Conservation (phyloP, 1,140 invertebrate genomes). For the Carposina sasakii region DNA sequence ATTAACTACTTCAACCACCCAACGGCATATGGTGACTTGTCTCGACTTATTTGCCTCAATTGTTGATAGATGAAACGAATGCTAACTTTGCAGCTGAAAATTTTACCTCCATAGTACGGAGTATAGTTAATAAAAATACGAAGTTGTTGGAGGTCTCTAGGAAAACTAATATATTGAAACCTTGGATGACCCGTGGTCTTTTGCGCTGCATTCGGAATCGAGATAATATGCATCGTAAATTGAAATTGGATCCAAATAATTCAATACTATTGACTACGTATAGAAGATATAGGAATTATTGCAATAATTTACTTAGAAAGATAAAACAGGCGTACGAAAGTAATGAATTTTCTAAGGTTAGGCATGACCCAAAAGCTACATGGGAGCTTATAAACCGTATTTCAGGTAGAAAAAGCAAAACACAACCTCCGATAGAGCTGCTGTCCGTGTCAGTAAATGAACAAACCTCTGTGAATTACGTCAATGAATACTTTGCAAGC, state of each 20-base stretch:
- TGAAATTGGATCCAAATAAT: conserved; percentile 7
- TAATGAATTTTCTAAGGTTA: background rate
- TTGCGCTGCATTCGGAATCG: conserved; percentile 11
- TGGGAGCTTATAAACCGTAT: conserved; percentile 12
- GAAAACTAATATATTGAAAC: no score
- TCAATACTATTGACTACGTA: background rate
- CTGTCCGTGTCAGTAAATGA: background rate
- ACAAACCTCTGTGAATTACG: background rate
- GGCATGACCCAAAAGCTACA: conserved; percentile 7
- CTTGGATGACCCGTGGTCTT: conserved; percentile 17
- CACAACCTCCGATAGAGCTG: background rate
- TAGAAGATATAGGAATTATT: conserved; percentile 14
- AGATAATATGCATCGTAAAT: conserved; percentile 11
- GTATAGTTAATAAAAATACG: no score
- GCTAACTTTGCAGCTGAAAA: no score
- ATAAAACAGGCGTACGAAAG: conserved; percentile 5
- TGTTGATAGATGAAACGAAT: conserved; percentile 16
- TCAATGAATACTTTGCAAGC: conserved; percentile 9
- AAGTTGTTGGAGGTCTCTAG: no score
- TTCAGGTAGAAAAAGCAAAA: background rate
- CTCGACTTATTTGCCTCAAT: conserved; percentile 12
- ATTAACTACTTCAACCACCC: conserved; percentile 14
- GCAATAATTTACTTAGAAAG: conserved; percentile 12
- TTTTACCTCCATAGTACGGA: no score
- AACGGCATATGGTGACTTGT: conserved; percentile 15